Base-by-base conservation (phyloP, 2,113 vertebrate genomes). In the Pseudolaguvia tuberculata region DNA sequence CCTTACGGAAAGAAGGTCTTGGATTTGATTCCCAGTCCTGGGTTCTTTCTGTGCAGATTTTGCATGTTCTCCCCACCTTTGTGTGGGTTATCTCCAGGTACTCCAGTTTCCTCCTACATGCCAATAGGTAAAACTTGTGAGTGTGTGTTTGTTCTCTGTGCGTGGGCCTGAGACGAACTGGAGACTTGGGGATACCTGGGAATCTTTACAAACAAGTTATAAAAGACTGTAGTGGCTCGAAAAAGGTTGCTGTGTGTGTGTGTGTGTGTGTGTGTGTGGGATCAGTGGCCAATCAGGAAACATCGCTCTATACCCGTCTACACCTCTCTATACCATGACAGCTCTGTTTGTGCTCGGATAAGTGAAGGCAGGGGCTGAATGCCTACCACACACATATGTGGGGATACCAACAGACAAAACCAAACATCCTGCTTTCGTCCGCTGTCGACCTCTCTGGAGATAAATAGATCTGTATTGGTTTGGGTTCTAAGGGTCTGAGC, bases 311-410 rank as follows among this genome's bases (percentile, higher is more conserved):
- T 84, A 83, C 79, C 81, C 80, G 79, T 75, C 70, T 45, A 20
- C 65, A 75, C 80, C 58, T n/a, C n/a, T n/a, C n/a, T n/a, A n/a
- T n/a, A n/a, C n/a, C n/a, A n/a, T 87, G 83, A 88, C 85, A 85
- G 79, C 75, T 90, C 80, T 82, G 81, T 84, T 69, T 80, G 68
- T 72, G 77, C 18, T 58, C 42, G 70, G 23, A 70, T 71, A 81
- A 79, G 70, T 55, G 53, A 55, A 78, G 63, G 51, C 74, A 58
- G 57, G 48, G 80, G 62, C 35, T 45, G 11, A 6, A 52, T 68
- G 62, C 68, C 73, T 83, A 39, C 53, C 39, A 62, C 45, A 23
- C 63, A 65, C 31, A 35, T 35, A 6, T 14, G 23, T 7, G 23
- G 61, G 50, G 61, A 51, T 27, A 18, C 65, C 71, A 79, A 83